Evolutionary conservation across 2,888 invertebrate species (phyloP), one percentile per base, ranked within the genome.

Genomic region (Apamea crenata): DNA sequence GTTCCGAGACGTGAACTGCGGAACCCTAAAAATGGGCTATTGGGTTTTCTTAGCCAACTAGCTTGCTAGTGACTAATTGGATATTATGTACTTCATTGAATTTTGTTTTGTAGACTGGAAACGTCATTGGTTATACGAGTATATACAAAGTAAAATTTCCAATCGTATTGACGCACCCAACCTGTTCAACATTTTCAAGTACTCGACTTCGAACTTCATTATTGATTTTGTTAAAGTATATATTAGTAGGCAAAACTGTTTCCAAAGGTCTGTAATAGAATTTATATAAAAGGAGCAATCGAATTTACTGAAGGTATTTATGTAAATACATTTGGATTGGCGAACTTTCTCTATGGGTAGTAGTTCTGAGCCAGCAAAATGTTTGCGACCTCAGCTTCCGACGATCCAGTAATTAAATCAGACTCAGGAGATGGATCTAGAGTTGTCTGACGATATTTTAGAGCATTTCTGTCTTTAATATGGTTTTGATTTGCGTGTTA

Each of bases 261-360:
- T 50, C 10, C 25, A 70, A 70, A 61, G 32, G 16, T 40, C n/a
- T 47, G 14, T 69, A 53, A 76, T 84, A 53, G 29, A 77, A 78
- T 84, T 77, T 63, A 53, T 70, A 53, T 65, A 10, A 40, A 74
- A 71, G 16, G 6, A 87, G 67, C 63, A 69, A 74, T 80, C 14
- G n/a, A 83, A 68, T 79, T 78, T 36, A 66, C 25, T 73, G 12
- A 50, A 71, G 36, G 8, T 75, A 70, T 81, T 77, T 65, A 36
- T 61, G 74, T 67, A 71, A 81, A 74, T 85, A 68, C n/a, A 77
- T 74, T 81, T 70, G 36, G 12, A 68, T 65, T 18, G 21, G 36
- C 14, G 50, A 68, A 85, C 16, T 63, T 74, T 71, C 36, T 61
- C 18, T 25, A 1, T 18, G 16, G 16, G 40, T 63, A 12, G 56